Evolutionary conservation across 2,797 vertebrate genomes (phyloP).

Genomic region (Epinephelus malabaricus): DNA sequence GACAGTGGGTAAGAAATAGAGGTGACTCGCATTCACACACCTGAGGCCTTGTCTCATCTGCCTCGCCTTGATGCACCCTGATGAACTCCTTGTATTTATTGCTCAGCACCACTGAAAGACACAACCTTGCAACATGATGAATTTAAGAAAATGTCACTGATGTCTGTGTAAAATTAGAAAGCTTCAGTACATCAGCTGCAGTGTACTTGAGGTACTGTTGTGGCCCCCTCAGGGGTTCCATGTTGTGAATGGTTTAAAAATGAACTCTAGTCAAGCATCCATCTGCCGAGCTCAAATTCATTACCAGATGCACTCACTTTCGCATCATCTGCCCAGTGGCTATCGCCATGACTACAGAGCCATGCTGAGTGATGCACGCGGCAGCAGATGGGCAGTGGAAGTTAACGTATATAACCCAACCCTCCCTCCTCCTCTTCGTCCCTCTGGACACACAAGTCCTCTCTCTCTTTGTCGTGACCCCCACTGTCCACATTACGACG

Average conservation of each 20-base stretch:
- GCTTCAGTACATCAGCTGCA: conserved; percentile 43
- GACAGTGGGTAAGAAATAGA: conserved; percentile 45
- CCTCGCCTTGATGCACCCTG: conserved; percentile 29
- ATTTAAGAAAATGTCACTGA: conserved; percentile 28
- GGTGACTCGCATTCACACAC: conserved; percentile 55
- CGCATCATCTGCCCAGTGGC: conserved; percentile 76
- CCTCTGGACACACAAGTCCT: conserved; percentile 61
- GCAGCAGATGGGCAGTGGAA: conserved; percentile 68
- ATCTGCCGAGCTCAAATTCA: conserved; percentile 69
- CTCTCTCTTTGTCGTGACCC: conserved; percentile 63
- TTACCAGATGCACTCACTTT: conserved; percentile 72
- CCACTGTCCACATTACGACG: conserved; percentile 43
- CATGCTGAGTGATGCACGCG: conserved; percentile 62
- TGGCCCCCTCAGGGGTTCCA: conserved; percentile 14
- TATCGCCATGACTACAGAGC: conserved; percentile 64
- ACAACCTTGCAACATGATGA: conserved; percentile 22
- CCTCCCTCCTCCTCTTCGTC: background rate
- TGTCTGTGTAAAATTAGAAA: conserved; percentile 39
- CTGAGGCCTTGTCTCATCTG: conserved; percentile 45
- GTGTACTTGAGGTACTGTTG: conserved; percentile 41
- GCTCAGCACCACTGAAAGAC: conserved; percentile 13
- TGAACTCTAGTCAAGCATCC: conserved; percentile 64
- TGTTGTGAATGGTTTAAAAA: conserved; percentile 61
- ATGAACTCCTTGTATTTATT: conserved; percentile 48
- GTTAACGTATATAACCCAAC: conserved; percentile 51